phyloP scores from a whole-genome alignment of 2,797 vertebrate genomes.

The Sebastes hopkinsi region DNA sequence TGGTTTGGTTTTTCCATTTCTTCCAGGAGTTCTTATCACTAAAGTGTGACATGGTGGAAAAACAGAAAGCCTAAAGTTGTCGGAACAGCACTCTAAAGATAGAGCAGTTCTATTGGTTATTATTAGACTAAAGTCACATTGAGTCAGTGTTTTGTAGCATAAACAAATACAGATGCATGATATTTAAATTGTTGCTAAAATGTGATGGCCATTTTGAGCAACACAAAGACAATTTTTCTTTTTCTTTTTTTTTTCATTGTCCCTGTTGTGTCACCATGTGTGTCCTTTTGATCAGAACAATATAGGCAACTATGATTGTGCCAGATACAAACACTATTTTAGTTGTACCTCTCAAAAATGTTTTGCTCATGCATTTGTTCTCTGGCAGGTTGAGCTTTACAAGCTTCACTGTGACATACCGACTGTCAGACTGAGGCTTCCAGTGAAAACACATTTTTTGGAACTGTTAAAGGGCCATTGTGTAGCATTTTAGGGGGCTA shows the following conservation, averaged over 20 bases:
- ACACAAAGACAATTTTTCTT: neutral
- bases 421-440: neutral
- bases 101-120: neutral
- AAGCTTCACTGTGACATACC: neutral
- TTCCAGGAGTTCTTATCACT: constrained; percentile 70
- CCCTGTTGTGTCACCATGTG: neutral
- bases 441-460: neutral
- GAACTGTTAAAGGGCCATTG: neutral
- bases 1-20: constrained; percentile 70
- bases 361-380: neutral
- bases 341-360: neutral
- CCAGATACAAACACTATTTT: neutral
- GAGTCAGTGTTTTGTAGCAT: neutral
- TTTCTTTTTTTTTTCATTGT: neutral
- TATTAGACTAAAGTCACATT: neutral
- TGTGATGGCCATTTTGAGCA: neutral
- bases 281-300: neutral
- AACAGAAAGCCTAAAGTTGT: constrained; percentile 43
- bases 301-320: neutral
- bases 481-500: neutral
- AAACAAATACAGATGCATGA: neutral
- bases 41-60: constrained; percentile 52
- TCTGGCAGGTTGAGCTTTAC: neutral
- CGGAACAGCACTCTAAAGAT: constrained; percentile 7
- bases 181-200: neutral